Conservation (phyloP, 2,797 vertebrate genomes). For the Halcyon leucocephala region DNA sequence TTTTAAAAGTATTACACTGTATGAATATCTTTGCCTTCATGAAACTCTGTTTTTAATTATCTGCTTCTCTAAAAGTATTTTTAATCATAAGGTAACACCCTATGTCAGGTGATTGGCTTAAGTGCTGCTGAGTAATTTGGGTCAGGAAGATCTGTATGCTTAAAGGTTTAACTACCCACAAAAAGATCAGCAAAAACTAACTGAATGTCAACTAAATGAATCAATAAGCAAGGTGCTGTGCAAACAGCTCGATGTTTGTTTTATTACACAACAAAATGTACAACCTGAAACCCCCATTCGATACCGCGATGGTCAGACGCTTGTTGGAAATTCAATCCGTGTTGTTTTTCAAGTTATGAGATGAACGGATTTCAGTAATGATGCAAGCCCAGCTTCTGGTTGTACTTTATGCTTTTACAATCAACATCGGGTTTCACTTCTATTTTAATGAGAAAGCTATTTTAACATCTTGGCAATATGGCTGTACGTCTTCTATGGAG, state of each 20-base stretch:
- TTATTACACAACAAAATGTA: background rate
- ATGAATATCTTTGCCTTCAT: background rate
- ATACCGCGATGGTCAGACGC: background rate
- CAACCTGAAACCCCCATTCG: background rate
- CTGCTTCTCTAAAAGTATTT: background rate
- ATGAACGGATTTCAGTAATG: background rate
- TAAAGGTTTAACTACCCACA: background rate
- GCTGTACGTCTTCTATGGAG: background rate
- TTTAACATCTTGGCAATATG: slow-evolving; percentile 11
- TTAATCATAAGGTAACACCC: background rate
- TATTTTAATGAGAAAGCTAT: slow-evolving; percentile 48
- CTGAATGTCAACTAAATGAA: background rate
- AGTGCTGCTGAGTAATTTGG: background rate
- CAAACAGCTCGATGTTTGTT: background rate
- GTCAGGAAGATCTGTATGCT: background rate
- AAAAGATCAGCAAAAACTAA: background rate
- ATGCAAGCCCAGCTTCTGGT: slow-evolving; percentile 12
- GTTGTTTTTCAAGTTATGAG: background rate
- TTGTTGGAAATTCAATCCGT: background rate
- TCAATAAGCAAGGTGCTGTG: background rate
- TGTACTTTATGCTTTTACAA: background rate
- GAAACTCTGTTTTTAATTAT: slow-evolving; percentile 1
- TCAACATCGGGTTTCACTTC: slow-evolving; percentile 45
- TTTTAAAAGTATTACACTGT: background rate
- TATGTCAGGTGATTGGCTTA: background rate